phyloP scores from a whole-genome alignment of 2,113 vertebrate species.

The Chauna torquata region DNA sequence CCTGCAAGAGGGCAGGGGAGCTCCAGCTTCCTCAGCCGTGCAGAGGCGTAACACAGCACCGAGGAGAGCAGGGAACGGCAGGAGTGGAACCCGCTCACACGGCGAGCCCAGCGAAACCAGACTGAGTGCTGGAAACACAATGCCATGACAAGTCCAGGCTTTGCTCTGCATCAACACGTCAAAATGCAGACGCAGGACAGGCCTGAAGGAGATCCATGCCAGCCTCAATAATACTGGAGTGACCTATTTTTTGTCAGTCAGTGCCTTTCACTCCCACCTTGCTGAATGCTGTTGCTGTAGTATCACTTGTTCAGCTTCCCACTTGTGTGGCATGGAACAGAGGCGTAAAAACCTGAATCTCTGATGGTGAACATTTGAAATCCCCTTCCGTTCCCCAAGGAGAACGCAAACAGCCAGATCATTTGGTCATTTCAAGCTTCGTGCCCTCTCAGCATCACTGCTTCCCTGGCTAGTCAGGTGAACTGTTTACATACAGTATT shows the following conservation, averaged over 20 bases:
- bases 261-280: not conserved
- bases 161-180: not conserved
- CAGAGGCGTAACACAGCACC: not conserved
- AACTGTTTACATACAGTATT: not conserved
- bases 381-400: not conserved
- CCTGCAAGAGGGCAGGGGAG: not conserved
- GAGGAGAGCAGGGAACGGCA: not conserved
- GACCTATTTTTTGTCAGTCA: not conserved
- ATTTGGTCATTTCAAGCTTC: not conserved
- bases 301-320: not conserved
- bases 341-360: not conserved
- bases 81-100: not conserved
- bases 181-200: not conserved
- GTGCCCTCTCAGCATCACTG: not conserved
- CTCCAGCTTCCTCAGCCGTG: not conserved
- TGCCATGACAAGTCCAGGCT: not conserved
- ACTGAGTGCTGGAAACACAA: not conserved
- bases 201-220: not conserved
- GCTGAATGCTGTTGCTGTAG: not conserved
- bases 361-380: not conserved
- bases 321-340: not conserved
- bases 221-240: not conserved
- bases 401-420: not conserved
- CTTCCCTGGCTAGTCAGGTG: not conserved
- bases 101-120: no score